Evolutionary conservation across 2,113 vertebrate genomes (phyloP).

Genomic region (Cyanoliseus patagonus): DNA sequence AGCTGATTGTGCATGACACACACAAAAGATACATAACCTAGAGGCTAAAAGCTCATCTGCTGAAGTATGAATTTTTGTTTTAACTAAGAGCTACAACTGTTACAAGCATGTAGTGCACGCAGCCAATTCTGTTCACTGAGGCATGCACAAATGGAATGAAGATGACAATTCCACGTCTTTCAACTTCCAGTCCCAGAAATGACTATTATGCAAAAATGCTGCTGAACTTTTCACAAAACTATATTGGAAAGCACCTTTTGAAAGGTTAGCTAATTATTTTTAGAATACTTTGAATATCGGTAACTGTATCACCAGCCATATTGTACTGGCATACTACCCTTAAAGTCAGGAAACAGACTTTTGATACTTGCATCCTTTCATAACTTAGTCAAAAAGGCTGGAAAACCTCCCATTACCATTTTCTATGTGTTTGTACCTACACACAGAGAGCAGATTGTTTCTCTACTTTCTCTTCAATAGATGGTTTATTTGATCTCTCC

Average conservation of each 20-base stretch:
- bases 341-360: background rate
- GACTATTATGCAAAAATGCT: background rate
- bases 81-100: background rate
- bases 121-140: background rate
- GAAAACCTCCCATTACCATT: background rate
- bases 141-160: background rate
- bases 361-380: background rate
- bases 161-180: background rate
- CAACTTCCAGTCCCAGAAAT: background rate
- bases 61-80: background rate
- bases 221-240: background rate
- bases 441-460: background rate
- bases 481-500: background rate
- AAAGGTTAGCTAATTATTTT: background rate
- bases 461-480: background rate
- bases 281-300: background rate
- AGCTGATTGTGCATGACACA: background rate
- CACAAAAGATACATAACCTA: background rate
- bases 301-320: background rate
- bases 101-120: background rate
- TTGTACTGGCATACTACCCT: background rate
- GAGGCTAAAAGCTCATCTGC: background rate
- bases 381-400: background rate
- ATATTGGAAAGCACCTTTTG: background rate
- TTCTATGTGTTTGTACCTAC: background rate